Base-by-base conservation (phyloP, 2,113 vertebrate genomes). In the Ahaetulla prasina region DNA sequence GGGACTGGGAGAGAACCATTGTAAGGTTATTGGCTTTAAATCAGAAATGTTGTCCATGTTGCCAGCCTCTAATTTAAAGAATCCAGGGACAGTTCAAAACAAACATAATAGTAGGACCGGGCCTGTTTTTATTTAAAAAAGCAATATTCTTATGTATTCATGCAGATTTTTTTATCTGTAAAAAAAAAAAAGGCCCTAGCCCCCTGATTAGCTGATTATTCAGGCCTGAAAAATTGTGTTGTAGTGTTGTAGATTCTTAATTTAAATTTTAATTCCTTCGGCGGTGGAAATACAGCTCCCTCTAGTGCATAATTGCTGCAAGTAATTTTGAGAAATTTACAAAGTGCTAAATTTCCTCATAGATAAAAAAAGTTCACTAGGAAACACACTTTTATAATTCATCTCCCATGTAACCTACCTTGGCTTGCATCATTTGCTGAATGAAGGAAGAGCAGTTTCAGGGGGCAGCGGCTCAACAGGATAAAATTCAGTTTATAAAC, bases 301-400 rank as follows among this genome's bases (percentile, higher is more conserved):
- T 85, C 91, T 89, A n/a, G 87, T 92, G 91, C 43, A 89, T 89
- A 39, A 84, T 11, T 53, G 53, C 18, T 57, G 91, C 68, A 89
- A 92, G 27, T 2, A n/a, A 53, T 10, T 85, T 49, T 45, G 27
- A 89, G 14, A 49, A 85, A 85, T 20, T 50, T 5, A 30, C 25
- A 8, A 89, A 74, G 8, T 30, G 27, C 52, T 35, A n/a, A 88
- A 52, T n/a, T 27, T 35, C 49, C 16, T 43, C 47, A 27, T 16
- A 43, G 22, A 68, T 27, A 45, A n/a, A 87, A 88, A 91, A n/a
- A 12, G 22, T 49, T 87, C 20, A 87, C 5, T 45, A 54, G 7
- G 63, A 53, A 22, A 27, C 11, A 25, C 53, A 39, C 30, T 55
- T 80, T 47, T 92, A 39, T 85, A 55, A 27, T 57, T 35, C 45